Conservation (phyloP, 2,113 vertebrate genomes). For the Muscicapa adusta region DNA sequence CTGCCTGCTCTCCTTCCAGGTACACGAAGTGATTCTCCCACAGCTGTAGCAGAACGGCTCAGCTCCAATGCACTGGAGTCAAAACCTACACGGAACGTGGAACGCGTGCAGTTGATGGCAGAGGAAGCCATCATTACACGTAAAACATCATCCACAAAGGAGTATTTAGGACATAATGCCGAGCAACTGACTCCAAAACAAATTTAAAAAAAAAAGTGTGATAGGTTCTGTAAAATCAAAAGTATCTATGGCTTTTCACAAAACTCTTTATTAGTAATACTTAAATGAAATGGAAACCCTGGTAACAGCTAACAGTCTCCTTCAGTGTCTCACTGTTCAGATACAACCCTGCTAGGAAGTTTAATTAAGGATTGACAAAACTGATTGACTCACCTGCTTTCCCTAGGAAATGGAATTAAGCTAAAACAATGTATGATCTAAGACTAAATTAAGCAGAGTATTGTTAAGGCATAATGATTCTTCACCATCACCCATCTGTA, state of each 20-base stretch:
- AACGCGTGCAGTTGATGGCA: background rate
- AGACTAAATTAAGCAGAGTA: background rate
- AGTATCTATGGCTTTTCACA: background rate
- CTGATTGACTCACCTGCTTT: constrained; percentile 6
- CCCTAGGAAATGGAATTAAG: background rate
- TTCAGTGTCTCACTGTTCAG: background rate
- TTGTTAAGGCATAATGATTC: background rate
- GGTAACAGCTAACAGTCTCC: background rate
- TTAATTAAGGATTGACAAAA: constrained; percentile 3
- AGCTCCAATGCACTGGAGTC: accelerated
- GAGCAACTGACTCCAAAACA: background rate
- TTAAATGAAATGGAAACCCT: background rate
- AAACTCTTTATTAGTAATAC: background rate
- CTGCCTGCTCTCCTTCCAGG: background rate
- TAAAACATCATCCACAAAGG: background rate
- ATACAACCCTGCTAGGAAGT: background rate
- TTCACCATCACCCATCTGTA: background rate
- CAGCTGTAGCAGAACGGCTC: background rate
- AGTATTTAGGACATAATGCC: background rate
- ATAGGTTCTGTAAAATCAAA: background rate
- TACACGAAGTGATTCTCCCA: background rate
- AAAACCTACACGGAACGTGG: background rate
- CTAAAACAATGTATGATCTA: background rate
- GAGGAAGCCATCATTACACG: background rate
- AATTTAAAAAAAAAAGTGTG: accelerated